Evolutionary conservation across 1,140 invertebrate species (phyloP).

Genomic region (Campoletis sonorensis): DNA sequence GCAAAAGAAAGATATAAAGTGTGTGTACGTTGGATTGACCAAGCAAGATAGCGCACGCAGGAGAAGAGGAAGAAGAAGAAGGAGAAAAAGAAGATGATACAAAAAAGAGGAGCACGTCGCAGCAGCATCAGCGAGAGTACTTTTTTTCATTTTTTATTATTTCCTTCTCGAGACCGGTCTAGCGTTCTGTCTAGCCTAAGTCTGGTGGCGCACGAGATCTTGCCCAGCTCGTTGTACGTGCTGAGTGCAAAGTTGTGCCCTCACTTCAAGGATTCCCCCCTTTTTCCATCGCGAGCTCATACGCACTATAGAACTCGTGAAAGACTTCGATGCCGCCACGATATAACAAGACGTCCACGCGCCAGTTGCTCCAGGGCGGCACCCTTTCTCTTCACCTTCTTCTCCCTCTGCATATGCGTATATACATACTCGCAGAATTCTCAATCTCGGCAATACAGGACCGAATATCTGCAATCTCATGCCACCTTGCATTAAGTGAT

Average conservation of each 20-base stretch:
- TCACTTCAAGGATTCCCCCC: slow-evolving; percentile 35
- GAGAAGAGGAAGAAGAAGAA: background rate
- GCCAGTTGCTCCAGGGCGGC: slow-evolving; percentile 46
- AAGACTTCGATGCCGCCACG: slow-evolving; percentile 47
- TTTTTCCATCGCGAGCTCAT: slow-evolving; percentile 17
- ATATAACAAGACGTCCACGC: slow-evolving; percentile 53
- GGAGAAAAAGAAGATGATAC: background rate
- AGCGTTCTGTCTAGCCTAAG: slow-evolving; percentile 50
- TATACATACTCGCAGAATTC: slow-evolving; percentile 30
- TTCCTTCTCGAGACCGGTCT: slow-evolving; percentile 50
- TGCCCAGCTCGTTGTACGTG: background rate
- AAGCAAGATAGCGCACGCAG: background rate
- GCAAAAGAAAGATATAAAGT: slow-evolving; percentile 50
- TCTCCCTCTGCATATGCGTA: background rate
- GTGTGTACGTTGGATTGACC: slow-evolving; percentile 48
- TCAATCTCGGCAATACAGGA: slow-evolving; percentile 14
- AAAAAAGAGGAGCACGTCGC: background rate
- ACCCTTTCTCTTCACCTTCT: background rate
- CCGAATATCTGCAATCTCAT: background rate
- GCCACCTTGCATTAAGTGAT: background rate
- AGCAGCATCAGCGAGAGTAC: background rate
- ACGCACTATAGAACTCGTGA: background rate
- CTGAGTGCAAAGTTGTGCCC: slow-evolving; percentile 12
- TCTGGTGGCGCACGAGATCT: slow-evolving; percentile 38
- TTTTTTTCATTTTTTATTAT: slow-evolving; percentile 10